Evolutionary conservation across 2,888 invertebrate genomes (phyloP).

Genomic region (Polymixis lichenea): DNA sequence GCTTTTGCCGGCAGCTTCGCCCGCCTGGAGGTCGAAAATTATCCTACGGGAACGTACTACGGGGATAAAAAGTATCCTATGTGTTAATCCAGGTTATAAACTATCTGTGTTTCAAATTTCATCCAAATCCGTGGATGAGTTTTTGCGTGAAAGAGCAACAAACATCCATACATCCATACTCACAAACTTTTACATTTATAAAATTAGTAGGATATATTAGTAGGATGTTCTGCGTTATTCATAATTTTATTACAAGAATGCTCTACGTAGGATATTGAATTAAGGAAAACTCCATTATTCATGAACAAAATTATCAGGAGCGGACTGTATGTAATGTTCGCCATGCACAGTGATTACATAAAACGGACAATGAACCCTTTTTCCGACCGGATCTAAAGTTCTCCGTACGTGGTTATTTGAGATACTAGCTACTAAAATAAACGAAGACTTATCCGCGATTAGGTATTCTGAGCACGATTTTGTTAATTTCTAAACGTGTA

Average conservation of each 20-base stretch:
- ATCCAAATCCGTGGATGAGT: too few species aligned
- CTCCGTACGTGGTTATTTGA: constrained; percentile 51
- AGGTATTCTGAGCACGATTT: constrained; percentile 14
- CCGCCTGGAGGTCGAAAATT: too few species aligned
- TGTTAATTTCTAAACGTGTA: background rate
- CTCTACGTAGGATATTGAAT: constrained; percentile 27
- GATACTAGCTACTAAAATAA: constrained; percentile 36
- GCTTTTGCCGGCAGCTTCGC: too few species aligned
- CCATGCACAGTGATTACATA: constrained; percentile 80
- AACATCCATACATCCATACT: too few species aligned
- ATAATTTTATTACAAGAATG: background rate
- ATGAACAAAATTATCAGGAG: constrained; percentile 63
- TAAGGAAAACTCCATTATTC: constrained; percentile 56
- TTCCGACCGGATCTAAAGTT: constrained; percentile 72
- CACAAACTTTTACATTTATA: too few species aligned
- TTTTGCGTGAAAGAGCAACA: too few species aligned
- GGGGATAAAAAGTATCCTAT: too few species aligned
- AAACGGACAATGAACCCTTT: constrained; percentile 79
- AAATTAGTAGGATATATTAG: too few species aligned
- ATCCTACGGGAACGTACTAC: too few species aligned
- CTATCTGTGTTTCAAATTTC: too few species aligned
- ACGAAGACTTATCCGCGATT: background rate
- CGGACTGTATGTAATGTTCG: constrained; percentile 53
- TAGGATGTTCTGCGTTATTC: too few species aligned
- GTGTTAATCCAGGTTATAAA: too few species aligned